These are phyloP conservation scores for Spinus olivaceus DNA, from an alignment of 2,797 vertebrate species.

Conservation along the genomic window DNA sequence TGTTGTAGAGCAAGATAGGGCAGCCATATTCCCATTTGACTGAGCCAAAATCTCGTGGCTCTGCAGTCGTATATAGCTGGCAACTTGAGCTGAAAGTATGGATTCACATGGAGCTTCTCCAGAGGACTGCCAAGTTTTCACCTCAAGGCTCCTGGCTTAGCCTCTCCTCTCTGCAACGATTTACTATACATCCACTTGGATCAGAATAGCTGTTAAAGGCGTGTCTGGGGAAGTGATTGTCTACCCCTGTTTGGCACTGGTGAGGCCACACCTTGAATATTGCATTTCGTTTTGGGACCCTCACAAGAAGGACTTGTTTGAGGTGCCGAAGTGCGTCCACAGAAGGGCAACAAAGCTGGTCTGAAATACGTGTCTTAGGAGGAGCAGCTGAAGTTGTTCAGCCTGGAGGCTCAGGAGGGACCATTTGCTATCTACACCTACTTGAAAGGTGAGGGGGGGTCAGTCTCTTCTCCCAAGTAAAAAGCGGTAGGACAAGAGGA, in stretches of 20 bases:
- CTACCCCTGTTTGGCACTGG: not conserved
- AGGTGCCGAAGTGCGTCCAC: not conserved
- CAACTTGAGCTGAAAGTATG: not conserved
- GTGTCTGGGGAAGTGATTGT: not conserved
- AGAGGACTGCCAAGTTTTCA: not conserved
- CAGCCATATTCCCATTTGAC: rapidly evolving
- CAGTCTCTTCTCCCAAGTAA: not conserved
- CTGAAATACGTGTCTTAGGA: rapidly evolving
- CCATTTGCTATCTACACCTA: not conserved
- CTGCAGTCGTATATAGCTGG: not conserved
- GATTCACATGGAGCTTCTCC: not conserved
- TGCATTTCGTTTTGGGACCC: not conserved
- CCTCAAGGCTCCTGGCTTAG: not conserved
- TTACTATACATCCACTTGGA: not conserved
- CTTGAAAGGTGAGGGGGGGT: not conserved
- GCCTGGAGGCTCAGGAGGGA: not conserved
- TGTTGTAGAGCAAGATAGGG: not conserved
- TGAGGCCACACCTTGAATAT: not conserved
- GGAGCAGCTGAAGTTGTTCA: not conserved
- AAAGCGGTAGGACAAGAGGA: not conserved
- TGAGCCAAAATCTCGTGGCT: not conserved
- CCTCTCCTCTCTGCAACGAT: not conserved
- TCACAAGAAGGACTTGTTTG: not conserved
- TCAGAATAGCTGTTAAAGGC: not conserved
- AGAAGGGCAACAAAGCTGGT: not conserved